These are phyloP conservation scores for Mythimna ferrago DNA, from an alignment of 2,888 invertebrate species.

Conservation along the genomic window DNA sequence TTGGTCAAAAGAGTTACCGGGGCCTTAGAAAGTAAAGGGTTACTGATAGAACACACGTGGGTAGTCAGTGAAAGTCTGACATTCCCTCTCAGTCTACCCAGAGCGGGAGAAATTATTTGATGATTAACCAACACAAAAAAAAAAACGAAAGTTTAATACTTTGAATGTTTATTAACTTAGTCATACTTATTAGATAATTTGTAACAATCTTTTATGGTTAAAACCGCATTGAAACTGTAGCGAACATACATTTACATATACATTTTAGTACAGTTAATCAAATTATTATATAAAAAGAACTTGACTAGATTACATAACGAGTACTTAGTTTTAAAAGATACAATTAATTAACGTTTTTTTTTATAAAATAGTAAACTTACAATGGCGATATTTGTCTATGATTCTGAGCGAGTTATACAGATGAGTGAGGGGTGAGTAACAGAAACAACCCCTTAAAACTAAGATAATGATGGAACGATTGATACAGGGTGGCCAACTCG, in stretches of 20 bases:
- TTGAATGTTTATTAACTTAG: slow-evolving; percentile 62
- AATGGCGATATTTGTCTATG: slow-evolving; percentile 47
- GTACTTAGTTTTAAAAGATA: slow-evolving; percentile 42
- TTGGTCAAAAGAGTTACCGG: no score
- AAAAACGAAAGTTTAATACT: slow-evolving; percentile 57
- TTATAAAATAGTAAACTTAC: slow-evolving; percentile 48
- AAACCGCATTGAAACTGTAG: slow-evolving; percentile 58
- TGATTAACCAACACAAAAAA: background rate
- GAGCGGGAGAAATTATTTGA: no score
- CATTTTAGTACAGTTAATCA: slow-evolving; percentile 44
- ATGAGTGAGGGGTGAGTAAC: slow-evolving; percentile 45
- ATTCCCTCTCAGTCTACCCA: no score
- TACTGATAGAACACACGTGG: no score
- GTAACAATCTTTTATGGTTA: slow-evolving; percentile 59
- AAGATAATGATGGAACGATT: slow-evolving; percentile 46
- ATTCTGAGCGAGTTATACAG: slow-evolving; percentile 35
- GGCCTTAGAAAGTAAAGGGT: no score
- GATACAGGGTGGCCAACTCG: background rate
- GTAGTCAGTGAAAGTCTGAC: no score
- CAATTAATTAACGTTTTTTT: slow-evolving; percentile 53
- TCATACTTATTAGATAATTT: slow-evolving; percentile 57
- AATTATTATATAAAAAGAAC: slow-evolving; percentile 53
- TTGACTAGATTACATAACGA: slow-evolving; percentile 67
- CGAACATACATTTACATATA: slow-evolving; percentile 31
- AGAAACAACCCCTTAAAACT: slow-evolving; percentile 51